Evolutionary conservation across 2,113 vertebrate genomes (phyloP).

Genomic region (Podarcis cretensis): DNA sequence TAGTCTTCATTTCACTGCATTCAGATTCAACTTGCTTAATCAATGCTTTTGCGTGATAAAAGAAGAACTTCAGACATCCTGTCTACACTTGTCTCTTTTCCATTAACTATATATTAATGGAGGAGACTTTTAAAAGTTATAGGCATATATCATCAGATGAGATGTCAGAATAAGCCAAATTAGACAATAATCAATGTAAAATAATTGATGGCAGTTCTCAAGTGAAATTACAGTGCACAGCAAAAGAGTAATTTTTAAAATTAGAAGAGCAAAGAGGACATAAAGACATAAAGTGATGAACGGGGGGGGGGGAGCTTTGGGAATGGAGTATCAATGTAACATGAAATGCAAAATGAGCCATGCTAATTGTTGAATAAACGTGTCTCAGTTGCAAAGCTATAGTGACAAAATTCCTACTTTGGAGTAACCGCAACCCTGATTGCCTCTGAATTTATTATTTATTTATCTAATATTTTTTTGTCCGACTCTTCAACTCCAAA

Average conservation of each 20-base stretch:
- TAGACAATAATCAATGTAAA: conserved; percentile 50
- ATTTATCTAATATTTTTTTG: background rate
- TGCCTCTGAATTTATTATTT: background rate
- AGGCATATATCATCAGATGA: conserved; percentile 18
- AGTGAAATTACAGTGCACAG: conserved; percentile 30
- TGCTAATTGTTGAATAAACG: background rate
- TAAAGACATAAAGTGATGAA: background rate
- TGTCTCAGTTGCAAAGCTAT: background rate
- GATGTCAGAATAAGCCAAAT: conserved; percentile 48
- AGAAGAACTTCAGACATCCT: conserved; percentile 47
- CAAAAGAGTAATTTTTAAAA: conserved; percentile 31
- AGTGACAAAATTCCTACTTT: background rate
- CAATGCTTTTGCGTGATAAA: conserved; percentile 50
- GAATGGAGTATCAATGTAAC: background rate
- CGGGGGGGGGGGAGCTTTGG: conserved; percentile 9
- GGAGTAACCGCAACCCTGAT: too few species aligned
- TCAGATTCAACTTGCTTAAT: conserved; percentile 49
- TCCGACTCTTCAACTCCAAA: background rate
- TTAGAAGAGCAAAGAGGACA: conserved; percentile 6
- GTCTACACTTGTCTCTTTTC: conserved; percentile 31
- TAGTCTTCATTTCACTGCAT: conserved; percentile 52
- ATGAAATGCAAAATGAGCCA: background rate
- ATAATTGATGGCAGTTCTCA: conserved; percentile 28
- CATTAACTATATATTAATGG: conserved; percentile 45
- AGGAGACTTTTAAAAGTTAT: conserved; percentile 52